These are phyloP conservation scores for Ceuthmochares aereus DNA, from an alignment of 2,113 vertebrate genomes.

Conservation along the genomic window DNA sequence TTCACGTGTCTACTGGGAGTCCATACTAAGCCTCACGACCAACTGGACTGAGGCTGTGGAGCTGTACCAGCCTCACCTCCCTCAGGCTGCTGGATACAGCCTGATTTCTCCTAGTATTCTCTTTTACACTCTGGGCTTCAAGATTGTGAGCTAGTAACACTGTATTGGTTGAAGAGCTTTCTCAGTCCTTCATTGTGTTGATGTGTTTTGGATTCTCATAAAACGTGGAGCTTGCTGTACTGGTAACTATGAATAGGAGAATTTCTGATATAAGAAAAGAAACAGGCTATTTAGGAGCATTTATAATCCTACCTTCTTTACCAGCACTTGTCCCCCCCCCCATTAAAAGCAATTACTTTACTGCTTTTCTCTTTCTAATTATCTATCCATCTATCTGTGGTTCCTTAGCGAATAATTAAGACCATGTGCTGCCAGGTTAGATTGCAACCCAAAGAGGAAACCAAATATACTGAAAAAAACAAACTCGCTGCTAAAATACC, in stretches of 20 bases:
- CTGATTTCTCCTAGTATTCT: not conserved
- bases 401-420: not conserved
- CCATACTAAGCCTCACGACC: fast-evolving
- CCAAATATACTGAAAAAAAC: not conserved
- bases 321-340: not conserved
- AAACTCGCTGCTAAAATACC: not conserved
- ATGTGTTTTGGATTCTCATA: not conserved
- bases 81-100: not conserved
- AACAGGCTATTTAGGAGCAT: not conserved
- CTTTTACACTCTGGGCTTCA: not conserved
- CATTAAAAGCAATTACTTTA: not conserved
- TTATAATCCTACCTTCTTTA: slow-evolving; percentile 10
- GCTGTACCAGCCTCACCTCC: not conserved
- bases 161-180: not conserved
- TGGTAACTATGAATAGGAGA: not conserved
- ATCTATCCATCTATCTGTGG: not conserved
- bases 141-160: not conserved
- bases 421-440: not conserved
- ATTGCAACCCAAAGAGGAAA: not conserved
- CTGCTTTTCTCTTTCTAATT: not conserved
- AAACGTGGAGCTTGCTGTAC: not conserved
- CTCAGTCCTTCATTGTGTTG: not conserved
- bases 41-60: not conserved
- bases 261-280: not conserved
- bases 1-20: not conserved